Percentiles rank a stretch among this genome's conserved stretches.
Evolutionary conservation across 2,888 invertebrate species (phyloP).

Genomic region (Athalia cordata): DNA sequence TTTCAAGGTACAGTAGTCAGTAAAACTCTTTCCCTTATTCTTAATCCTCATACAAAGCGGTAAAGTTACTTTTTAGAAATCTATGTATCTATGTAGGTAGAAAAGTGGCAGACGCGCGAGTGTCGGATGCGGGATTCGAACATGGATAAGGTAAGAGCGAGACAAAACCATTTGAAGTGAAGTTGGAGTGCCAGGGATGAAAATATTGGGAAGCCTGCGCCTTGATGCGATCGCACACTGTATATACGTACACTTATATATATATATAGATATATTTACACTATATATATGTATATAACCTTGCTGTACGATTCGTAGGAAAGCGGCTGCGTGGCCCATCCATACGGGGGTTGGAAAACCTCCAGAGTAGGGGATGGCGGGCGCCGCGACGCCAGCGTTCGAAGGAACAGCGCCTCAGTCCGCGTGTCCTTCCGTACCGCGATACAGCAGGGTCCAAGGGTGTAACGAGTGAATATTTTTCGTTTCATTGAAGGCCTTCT

Average conservation of each 20-base stretch:
- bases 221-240: not conserved
- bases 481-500: too few relatives aligned
- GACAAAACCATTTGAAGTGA: not conserved
- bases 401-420: constrained; percentile 38
- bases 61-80: too few relatives aligned
- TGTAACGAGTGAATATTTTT: too few relatives aligned
- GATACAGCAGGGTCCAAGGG: not conserved
- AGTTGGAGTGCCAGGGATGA: not conserved
- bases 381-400: constrained; percentile 24
- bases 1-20: not conserved
- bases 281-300: too few relatives aligned
- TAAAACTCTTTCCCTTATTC: not conserved
- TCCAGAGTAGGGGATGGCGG: constrained; percentile 19
- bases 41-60: not conserved
- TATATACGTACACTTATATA: not conserved
- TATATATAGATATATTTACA: too few relatives aligned
- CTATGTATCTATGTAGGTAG: not conserved
- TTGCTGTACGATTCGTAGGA: constrained; percentile 15
- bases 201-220: constrained; percentile 23
- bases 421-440: constrained; percentile 40
- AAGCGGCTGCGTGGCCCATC: constrained; percentile 34
- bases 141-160: not conserved
- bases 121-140: not conserved
- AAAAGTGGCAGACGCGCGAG: not conserved
- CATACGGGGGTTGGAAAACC: not conserved